These are phyloP conservation scores for Diachasma alloeum DNA, from an alignment of 1,140 invertebrate genomes.

Conservation along the genomic window DNA sequence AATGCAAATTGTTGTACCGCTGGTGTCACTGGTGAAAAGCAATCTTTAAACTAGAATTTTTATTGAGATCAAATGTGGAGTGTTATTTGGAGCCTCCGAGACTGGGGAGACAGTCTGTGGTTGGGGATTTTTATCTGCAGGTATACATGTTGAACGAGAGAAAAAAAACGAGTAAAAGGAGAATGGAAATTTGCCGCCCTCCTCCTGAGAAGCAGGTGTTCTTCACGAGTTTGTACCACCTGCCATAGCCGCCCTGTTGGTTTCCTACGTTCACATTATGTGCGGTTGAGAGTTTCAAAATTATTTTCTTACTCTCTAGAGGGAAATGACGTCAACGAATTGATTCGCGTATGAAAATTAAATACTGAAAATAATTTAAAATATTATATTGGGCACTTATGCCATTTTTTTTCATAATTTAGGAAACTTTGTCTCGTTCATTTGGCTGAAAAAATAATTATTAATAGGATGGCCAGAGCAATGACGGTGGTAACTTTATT, in stretches of 20 bases:
- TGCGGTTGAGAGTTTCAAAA: neutral
- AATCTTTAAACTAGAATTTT: neutral
- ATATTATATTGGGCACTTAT: neutral
- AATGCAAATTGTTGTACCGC: constrained; percentile 71
- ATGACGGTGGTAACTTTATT: neutral
- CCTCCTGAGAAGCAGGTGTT: neutral
- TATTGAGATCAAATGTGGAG: neutral
- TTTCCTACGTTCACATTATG: neutral
- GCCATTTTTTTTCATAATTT: too few relatives aligned
- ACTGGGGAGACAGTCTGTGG: constrained; percentile 1
- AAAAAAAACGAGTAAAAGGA: constrained; percentile 6
- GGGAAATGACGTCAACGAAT: too few relatives aligned
- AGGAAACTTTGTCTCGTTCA: too few relatives aligned
- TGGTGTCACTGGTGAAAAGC: constrained; percentile 67
- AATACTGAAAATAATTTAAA: neutral
- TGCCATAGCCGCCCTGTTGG: neutral
- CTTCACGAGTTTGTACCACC: neutral
- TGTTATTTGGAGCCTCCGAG: constrained; percentile 3
- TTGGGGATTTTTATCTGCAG: constrained; percentile 2
- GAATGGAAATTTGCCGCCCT: neutral
- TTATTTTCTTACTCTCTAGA: neutral
- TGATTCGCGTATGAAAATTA: neutral
- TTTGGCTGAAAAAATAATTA: neutral
- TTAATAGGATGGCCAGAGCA: neutral
- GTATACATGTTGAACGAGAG: constrained; percentile 16